A percentile compares a stretch with the other conserved stretches of the same genome.
These are phyloP conservation scores for Dipodomys spectabilis DNA, from an alignment of 2,113 vertebrate genomes.

Conservation along the genomic window DNA sequence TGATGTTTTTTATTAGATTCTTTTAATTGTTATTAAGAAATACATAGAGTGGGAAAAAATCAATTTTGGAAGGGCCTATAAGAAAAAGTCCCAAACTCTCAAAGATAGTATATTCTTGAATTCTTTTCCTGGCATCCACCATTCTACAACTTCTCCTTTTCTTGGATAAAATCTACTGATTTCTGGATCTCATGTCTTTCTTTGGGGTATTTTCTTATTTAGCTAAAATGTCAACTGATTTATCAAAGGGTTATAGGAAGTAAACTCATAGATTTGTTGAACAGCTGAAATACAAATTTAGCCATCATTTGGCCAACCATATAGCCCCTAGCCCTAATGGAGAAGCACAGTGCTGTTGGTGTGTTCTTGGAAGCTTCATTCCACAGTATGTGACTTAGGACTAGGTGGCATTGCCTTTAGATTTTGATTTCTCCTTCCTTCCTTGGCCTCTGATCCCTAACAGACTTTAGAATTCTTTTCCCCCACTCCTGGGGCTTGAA, in stretches of 20 bases:
- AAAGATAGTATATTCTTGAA: background rate
- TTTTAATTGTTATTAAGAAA: slow-evolving; percentile 45
- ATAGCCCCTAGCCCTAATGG: background rate
- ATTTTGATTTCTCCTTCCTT: background rate
- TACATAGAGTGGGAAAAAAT: slow-evolving; percentile 28
- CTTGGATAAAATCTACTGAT: background rate
- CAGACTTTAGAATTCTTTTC: too few species aligned
- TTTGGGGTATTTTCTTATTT: slow-evolving; percentile 33
- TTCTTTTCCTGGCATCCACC: background rate
- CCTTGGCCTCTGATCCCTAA: background rate
- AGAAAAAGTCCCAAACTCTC: background rate
- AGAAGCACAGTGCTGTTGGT: background rate
- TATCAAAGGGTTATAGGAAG: background rate
- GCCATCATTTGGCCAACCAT: background rate
- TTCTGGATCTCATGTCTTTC: background rate
- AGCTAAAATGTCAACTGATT: background rate
- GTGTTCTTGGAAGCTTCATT: background rate
- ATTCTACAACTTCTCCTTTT: background rate
- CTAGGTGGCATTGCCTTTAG: background rate
- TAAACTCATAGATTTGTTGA: background rate
- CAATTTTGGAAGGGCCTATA: background rate
- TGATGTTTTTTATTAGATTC: background rate
- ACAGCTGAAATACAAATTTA: background rate
- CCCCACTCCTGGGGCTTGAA: too few species aligned
- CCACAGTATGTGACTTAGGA: background rate